Evolutionary conservation across 2,113 vertebrate species (phyloP).

Genomic region (Rhabdomys dilectus): DNA sequence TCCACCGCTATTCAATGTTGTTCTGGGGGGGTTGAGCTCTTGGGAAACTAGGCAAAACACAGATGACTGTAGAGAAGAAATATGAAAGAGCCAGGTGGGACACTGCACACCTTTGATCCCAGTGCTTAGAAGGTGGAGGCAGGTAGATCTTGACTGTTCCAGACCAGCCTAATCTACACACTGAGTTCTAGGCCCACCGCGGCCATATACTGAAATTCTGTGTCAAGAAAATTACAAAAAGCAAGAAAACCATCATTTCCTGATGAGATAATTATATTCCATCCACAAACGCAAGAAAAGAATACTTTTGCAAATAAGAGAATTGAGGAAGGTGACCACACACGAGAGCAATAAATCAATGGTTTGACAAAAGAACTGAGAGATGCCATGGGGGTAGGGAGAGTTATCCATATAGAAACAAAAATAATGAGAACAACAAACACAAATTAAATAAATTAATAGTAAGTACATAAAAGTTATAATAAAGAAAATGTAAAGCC

Average conservation of each 20-base stretch:
- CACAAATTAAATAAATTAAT: slow-evolving; percentile 1
- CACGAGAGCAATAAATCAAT: neutral
- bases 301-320: slow-evolving; percentile 7
- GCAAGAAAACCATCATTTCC: neutral
- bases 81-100: neutral
- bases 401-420: neutral
- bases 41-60: neutral
- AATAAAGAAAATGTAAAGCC: neutral
- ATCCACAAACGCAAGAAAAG: neutral
- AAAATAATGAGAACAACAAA: neutral
- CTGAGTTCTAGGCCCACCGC: neutral
- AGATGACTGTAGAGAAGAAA: neutral
- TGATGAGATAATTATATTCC: neutral
- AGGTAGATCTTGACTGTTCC: neutral
- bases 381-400: neutral
- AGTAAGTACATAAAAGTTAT: neutral
- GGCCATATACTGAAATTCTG: neutral
- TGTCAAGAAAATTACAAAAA: neutral
- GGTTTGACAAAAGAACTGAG: neutral
- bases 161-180: neutral
- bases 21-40: neutral
- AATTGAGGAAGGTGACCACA: neutral
- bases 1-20: neutral
- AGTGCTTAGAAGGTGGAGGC: neutral
- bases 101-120: neutral